Base-by-base conservation (phyloP, 2,888 invertebrate genomes). In the Bombylius discolor region DNA sequence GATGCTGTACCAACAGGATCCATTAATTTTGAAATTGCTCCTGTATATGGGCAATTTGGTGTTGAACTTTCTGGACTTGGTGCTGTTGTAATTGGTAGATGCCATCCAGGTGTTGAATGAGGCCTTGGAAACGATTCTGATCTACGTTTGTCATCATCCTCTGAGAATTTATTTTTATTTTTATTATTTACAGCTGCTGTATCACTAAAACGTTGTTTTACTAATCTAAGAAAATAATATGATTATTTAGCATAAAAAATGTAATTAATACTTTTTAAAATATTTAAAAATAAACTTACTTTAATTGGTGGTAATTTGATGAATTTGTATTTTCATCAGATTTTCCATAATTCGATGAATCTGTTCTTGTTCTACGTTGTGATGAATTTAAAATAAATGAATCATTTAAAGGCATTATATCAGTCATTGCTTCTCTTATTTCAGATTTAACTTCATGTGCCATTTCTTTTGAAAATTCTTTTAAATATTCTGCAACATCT, bases 371-470 rank as follows among this genome's bases (percentile, higher is more conserved):
- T 42, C 11, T 42, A 5, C 39, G 8, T 5, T 42, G 39, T 5
- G 4, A 11, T 42, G 39, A 11, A 1, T 74, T 74, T n/a, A n/a
- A 47, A 54, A 46, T 47, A 14, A 34, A 51, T 49, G 23, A 58
- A 52, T 79, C 79, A 4, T 79, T 78, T 11, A 79, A 79, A n/a
- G 54, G 46, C 55, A 80, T 80, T 73, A 83, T 78, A 65, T 81
- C 85, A 62, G 87, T 86, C 4, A 87, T 87, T 49, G 85, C 84
- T 67, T 78, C 84, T 51, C 85, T 78, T 60, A 86, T 86, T 69
- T 87, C 87, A 6, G 83, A 83, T 68, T 86, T 88, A 31, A 88
- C 84, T 74, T 87, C 86, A 53, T 84, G 85, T 9, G 86, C 85
- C 83, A 87, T 86, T 68, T 86, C 84, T 66, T 80, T 82, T 0